A percentile compares a stretch with the other conserved stretches of the same genome.
phyloP scores from a whole-genome alignment of 1,140 invertebrate species.

The Brachionus sp. region DNA sequence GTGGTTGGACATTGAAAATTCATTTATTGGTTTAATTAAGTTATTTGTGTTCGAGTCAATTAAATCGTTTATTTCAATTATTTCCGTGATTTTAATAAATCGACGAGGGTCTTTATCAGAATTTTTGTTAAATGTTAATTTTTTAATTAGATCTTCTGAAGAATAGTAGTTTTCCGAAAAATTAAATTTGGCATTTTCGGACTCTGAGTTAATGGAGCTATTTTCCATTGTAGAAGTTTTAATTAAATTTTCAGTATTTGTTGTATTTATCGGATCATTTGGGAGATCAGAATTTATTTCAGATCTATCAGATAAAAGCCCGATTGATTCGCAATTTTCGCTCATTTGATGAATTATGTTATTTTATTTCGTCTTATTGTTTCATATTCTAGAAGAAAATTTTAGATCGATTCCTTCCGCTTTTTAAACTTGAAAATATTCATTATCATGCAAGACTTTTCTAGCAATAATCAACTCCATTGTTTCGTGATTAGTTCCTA shows the following conservation, averaged over 20 bases:
- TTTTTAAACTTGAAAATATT: not conserved
- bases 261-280: not conserved
- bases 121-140: not conserved
- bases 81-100: slow-evolving; percentile 38
- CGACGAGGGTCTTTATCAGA: not conserved
- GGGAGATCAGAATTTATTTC: not conserved
- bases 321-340: not conserved
- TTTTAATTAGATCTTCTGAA: not conserved
- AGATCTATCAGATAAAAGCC: not conserved
- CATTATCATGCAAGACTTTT: not conserved
- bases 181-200: not conserved
- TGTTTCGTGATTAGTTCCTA: not conserved
- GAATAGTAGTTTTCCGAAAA: not conserved
- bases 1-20: not conserved
- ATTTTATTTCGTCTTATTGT: not conserved
- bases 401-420: not conserved
- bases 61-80: slow-evolving; percentile 20
- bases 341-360: not conserved
- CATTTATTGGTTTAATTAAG: not conserved
- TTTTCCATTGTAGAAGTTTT: not conserved
- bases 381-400: not conserved
- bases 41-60: not conserved
- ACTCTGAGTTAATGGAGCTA: not conserved
- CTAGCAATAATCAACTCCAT: not conserved
- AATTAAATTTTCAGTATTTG: not conserved